Base-by-base conservation (phyloP, 2,888 invertebrate genomes). In the Agelastica alni region DNA sequence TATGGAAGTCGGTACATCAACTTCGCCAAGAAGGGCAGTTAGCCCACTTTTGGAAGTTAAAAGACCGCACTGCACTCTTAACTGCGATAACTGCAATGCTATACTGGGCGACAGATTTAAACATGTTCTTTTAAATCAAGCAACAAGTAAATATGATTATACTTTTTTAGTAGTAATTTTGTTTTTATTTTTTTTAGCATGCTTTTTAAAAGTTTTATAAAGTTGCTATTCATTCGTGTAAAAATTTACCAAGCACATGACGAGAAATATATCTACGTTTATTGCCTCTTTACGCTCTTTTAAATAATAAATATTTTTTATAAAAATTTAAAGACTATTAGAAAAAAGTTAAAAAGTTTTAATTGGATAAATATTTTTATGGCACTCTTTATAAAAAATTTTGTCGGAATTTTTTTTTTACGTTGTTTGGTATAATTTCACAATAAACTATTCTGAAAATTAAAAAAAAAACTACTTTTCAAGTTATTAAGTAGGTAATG, bases 31-130 rank as follows among this genome's bases (percentile, higher is more conserved):
- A 64, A 80, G 87, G 61, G 85, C 87, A 5, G 83, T 87, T 59
- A 87, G 87, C 63, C 87, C 87, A 1, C 77, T 87, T 58, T 78
- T 87, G 53, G 87, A 87, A 77, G 84, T 86, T 65, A 79, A 86
- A 28, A 77, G 87, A 43, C 87, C 87, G 13, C 85, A 86, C 71
- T 88, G 88, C 77, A 88, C 87, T 2, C 80, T 88, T 46, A 87
- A 87, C 66, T 88, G 88, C 69, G 85, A 86, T 70, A 81, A 85
- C 69, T 88, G 88, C 77, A 86, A 58, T 51, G 80, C 83, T 45
- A 81, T 85, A 55, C 80, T 88, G 39, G 87, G 86, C 71, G 86
- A 87, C 66, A 82, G 85, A 68, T 87, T 86, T 76, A 85, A 82
- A 77, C 83, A 60, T 36, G 51, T 61, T 77, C 41, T 41, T 7